Evolutionary conservation across 2,113 vertebrate genomes (phyloP), one percentile per base, ranked within the genome.

Genomic region (Bolborhynchus lineola): DNA sequence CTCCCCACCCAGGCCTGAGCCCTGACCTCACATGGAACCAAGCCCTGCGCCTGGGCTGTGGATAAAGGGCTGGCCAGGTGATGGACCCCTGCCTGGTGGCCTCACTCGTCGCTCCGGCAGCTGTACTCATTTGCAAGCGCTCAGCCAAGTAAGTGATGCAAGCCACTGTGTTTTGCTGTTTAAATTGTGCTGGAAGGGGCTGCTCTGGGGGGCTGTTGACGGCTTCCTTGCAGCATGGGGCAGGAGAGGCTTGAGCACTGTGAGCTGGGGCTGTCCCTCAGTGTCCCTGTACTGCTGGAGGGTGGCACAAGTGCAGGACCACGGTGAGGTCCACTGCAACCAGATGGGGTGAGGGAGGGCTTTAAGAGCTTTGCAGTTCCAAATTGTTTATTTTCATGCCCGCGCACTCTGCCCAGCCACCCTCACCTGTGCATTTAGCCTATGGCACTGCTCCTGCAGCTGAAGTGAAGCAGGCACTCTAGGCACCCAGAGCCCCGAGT

Each of bases 51-150:
- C 88, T 95, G 95, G 67, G 69, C 16, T 0, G 0, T 11, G 81
- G 96, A 97, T 97, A 97, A 93, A 89, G 77, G 52, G 37, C 24
- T 46, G 42, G 16, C 21, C 88, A 95, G 95, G 93, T 93, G 90
- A 69, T 86, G 85, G 67, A 88, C 70, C 50, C 59, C 19, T 1
- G 1, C 20, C 28, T 2, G 1, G 23, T 42, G 81, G 76, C 77
- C 82, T 72, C 9, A 0, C 24, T 87, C 37, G 31, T 39, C 0
- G 0, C 44, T 79, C 46, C 1, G 0, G 37, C 9, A 2, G 55
- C 53, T 84, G 67, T 62, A 88, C 70, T 72, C 0, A 1, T 53
- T 44, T 4, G 2, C 47, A 33, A 60, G 46, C 0, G 0, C 87
- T 91, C 3, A 0, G 63, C 29, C 77, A 78, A 72, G 92, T 95